Base-by-base conservation (phyloP, 2,113 vertebrate genomes). In the Ailuropoda melanoleuca region DNA sequence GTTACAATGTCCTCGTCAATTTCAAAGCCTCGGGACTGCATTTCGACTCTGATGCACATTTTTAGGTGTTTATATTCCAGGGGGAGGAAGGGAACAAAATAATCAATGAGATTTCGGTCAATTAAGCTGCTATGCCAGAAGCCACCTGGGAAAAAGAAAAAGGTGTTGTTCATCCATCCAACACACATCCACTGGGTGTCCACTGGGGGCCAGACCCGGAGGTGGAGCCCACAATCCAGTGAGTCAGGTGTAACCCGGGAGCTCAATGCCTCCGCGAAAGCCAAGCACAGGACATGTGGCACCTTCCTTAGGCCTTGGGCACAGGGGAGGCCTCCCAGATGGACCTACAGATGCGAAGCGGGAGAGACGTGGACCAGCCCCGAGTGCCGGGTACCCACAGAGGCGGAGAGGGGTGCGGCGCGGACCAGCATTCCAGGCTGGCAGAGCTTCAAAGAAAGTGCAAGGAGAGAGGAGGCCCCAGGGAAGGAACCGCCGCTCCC, bases 91-190 rank as follows among this genome's bases (percentile, higher is more conserved):
- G 99, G 99, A 15, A 99, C 99, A 1, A 99, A 99, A 95, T 99
- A 99, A 96, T 99, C 99, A 31, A 99, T 99, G 97, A 99, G 98
- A 97, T 99, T 99, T 97, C 99, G 99, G 93, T 99, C 99, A 8
- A 99, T 99, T 88, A 99, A 97, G 90, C 99, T 99, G 62, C 99
- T 99, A 95, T 99, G 99, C 99, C 99, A 99, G 97, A 99, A 99
- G 21, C 99, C 99, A 98, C 99, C 99, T 99, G 68, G 0, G 17
- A 62, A 72, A 48, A 70, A 37, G 66, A 86, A 86, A 31, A 11
- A 87, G 84, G 64, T 0, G 50, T 37, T 11, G 46, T 4, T 53
- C 21, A 11, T 3, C 15, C 18, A 18, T 4, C 72, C 8, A 6
- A 26, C 74, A 14, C 9, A 0, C 10, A 1, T 1, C 18, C 29